phyloP scores from a whole-genome alignment of 2,113 vertebrate species.

The Hassar affinis region DNA sequence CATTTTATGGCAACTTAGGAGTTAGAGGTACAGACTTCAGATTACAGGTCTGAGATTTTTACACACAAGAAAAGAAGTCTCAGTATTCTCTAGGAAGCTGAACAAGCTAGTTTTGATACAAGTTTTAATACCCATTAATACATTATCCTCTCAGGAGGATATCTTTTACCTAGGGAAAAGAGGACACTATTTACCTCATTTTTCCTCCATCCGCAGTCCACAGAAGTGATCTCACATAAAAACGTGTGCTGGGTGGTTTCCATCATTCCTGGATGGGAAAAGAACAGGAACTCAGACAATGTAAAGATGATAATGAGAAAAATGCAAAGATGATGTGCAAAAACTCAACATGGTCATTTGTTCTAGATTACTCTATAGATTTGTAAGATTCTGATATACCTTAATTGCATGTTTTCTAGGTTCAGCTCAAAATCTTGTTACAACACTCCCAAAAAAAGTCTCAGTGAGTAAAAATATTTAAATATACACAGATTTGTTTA shows the following conservation, averaged over 20 bases:
- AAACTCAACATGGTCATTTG: neutral
- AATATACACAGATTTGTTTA: neutral
- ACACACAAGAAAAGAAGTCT: neutral
- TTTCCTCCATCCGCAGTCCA: neutral
- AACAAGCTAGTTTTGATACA: slow-evolving; percentile 49
- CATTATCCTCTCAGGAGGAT: neutral
- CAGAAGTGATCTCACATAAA: slow-evolving; percentile 15
- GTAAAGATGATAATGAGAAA: neutral
- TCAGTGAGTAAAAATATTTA: neutral
- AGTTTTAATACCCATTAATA: slow-evolving; percentile 35
- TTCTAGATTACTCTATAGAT: neutral
- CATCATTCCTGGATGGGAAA: neutral
- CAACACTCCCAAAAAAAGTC: neutral
- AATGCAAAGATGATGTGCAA: neutral
- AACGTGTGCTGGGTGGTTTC: neutral
- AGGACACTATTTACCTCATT: slow-evolving; percentile 24
- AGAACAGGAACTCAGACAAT: neutral
- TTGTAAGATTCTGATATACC: neutral
- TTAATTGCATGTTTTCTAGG: neutral
- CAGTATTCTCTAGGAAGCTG: neutral
- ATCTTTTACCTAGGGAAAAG: slow-evolving; percentile 9
- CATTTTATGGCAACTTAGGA: slow-evolving; percentile 19
- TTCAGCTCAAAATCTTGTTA: neutral
- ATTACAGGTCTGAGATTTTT: slow-evolving; percentile 1
- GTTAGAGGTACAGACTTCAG: neutral